Evolutionary conservation across 2,113 vertebrate genomes (phyloP).

Genomic region (Paratilapia polleni): DNA sequence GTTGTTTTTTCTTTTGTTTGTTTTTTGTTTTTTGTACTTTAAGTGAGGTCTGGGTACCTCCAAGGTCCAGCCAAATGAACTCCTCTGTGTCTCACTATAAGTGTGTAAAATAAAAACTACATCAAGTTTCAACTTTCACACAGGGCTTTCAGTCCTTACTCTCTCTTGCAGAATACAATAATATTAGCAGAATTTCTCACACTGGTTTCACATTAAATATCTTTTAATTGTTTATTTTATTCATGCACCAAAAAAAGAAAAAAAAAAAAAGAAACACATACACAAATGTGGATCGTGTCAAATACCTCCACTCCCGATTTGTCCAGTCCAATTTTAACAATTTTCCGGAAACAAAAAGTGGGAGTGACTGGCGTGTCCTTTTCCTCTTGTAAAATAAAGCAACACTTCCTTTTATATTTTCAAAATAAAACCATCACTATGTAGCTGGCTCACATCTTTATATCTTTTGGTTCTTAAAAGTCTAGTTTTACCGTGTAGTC

Average conservation of each 20-base stretch:
- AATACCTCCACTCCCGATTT: not conserved
- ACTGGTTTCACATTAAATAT: not conserved
- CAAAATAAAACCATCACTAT: conserved; percentile 19
- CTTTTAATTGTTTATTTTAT: not conserved
- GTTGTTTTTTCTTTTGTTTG: too few relatives aligned
- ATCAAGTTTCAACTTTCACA: not conserved
- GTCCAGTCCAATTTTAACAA: not conserved
- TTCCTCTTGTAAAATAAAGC: not conserved
- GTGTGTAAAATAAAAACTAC: not conserved
- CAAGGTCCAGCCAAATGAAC: not conserved
- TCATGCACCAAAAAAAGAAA: too few relatives aligned
- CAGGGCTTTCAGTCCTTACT: not conserved
- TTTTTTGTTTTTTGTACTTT: too few relatives aligned
- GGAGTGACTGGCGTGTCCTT: rapidly evolving
- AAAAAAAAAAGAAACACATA: not conserved
- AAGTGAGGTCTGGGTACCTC: too few relatives aligned
- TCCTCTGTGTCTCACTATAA: not conserved
- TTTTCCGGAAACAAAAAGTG: not conserved
- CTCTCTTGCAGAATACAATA: not conserved
- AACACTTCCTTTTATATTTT: not conserved
- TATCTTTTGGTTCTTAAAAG: not conserved
- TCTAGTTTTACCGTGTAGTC: not conserved
- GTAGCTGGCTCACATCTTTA: not conserved
- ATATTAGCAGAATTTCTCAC: not conserved
- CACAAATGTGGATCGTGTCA: not conserved